Conservation (phyloP, 2,797 vertebrate species). For the Ibycter americanus region DNA sequence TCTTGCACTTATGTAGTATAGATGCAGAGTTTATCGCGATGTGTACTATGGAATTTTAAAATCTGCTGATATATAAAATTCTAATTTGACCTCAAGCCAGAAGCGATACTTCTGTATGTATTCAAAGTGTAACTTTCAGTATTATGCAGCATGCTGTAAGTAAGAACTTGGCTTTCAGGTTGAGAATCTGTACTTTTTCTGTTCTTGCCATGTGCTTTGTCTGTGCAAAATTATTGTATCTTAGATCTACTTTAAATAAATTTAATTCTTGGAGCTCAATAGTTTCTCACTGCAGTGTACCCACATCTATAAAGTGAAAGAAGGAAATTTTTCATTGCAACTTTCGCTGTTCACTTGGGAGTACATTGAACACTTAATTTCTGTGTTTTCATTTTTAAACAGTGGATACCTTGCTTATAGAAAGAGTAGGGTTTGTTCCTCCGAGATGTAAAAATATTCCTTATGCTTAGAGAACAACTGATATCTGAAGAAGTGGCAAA, state of each 20-base stretch:
- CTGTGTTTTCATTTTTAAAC: neutral
- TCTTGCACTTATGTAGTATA: neutral
- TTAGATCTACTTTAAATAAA: neutral
- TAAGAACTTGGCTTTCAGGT: neutral
- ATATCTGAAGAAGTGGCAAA: neutral
- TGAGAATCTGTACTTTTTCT: neutral
- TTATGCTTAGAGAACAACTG: neutral
- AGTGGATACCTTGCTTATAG: neutral
- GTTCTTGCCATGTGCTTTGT: neutral
- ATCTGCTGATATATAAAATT: neutral
- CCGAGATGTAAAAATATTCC: neutral
- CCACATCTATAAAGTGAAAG: neutral
- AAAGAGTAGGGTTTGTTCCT: neutral
- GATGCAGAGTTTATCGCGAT: neutral
- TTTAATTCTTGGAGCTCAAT: neutral
- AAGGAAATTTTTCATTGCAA: neutral
- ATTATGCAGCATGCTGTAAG: neutral
- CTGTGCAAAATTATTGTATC: accelerated
- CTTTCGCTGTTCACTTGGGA: neutral
- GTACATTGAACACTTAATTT: neutral
- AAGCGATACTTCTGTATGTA: neutral
- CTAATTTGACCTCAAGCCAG: neutral
- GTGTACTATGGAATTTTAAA: neutral
- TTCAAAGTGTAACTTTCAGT: neutral
- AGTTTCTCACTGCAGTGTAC: neutral